A percentile compares a stretch with the other conserved stretches of the same genome.
Evolutionary conservation across 2,888 invertebrate species (phyloP).

Genomic region (Crioceris asparagi): DNA sequence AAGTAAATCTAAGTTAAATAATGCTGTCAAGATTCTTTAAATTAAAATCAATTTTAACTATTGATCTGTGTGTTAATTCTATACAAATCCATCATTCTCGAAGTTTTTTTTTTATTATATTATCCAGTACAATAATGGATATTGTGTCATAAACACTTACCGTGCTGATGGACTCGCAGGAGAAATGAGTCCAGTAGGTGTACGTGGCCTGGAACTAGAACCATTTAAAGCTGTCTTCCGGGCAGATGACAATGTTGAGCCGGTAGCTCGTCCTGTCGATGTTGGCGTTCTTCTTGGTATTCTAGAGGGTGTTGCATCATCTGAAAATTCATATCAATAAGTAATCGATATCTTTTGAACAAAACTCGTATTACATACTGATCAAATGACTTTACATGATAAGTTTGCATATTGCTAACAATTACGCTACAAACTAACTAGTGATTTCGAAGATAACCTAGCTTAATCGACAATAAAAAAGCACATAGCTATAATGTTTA

Average conservation of each 20-base stretch:
- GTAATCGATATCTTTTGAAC: not conserved
- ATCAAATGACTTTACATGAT: too few relatives aligned
- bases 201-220: constrained; percentile 57
- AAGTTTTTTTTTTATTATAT: too few relatives aligned
- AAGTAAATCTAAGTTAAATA: too few relatives aligned
- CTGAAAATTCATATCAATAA: constrained; percentile 33
- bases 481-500: constrained; percentile 28
- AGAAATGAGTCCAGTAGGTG: constrained; percentile 68
- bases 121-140: too few relatives aligned
- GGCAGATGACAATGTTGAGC: constrained; percentile 48
- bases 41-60: too few relatives aligned
- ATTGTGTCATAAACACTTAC: too few relatives aligned
- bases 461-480: not conserved
- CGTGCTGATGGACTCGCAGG: constrained; percentile 63
- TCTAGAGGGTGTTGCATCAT: constrained; percentile 71
- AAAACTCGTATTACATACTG: too few relatives aligned
- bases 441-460: not conserved
- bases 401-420: not conserved
- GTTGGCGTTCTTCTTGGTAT: constrained; percentile 64
- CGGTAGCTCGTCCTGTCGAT: constrained; percentile 40
- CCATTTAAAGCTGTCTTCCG: constrained; percentile 37
- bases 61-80: too few relatives aligned
- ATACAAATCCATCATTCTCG: too few relatives aligned
- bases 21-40: too few relatives aligned
- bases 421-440: too few relatives aligned